Conservation (phyloP, 2,797 vertebrate species). For the Myotis myotis region DNA sequence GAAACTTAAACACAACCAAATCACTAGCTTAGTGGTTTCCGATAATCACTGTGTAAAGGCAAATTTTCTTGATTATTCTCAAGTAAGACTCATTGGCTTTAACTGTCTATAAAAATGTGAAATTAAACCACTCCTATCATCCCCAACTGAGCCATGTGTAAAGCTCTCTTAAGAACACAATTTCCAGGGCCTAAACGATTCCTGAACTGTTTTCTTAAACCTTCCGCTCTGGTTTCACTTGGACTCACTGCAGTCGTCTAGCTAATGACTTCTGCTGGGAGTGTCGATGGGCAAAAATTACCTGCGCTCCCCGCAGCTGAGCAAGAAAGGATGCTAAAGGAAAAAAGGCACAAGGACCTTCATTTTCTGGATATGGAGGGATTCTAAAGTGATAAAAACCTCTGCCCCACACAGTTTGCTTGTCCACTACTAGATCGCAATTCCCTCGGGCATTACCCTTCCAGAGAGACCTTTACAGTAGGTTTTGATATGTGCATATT, state of each 20-base stretch:
- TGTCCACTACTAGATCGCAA: not conserved
- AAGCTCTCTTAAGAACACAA: slow-evolving; percentile 62
- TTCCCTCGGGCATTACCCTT: not conserved
- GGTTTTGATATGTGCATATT: not conserved
- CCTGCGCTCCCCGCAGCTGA: not conserved
- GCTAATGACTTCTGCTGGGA: slow-evolving; percentile 62
- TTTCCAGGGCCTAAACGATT: slow-evolving; percentile 44
- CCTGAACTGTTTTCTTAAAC: slow-evolving; percentile 50
- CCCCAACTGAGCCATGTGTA: slow-evolving; percentile 62
- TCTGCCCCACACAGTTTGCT: not conserved
- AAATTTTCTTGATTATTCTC: slow-evolving; percentile 66
- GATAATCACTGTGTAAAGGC: slow-evolving; percentile 47
- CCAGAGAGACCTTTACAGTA: not conserved
- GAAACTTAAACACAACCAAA: slow-evolving; percentile 56
- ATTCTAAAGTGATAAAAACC: not conserved
- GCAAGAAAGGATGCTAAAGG: not conserved
- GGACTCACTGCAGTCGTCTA: slow-evolving; percentile 54
- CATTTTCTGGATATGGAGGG: not conserved
- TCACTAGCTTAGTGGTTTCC: slow-evolving; percentile 46
- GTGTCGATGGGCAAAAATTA: not conserved
- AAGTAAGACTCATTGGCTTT: slow-evolving; percentile 53
- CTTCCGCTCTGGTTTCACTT: slow-evolving; percentile 18
- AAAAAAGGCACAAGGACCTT: not conserved
- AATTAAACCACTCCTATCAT: slow-evolving; percentile 59
- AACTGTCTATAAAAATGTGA: slow-evolving; percentile 61